Evolutionary conservation across 2,797 vertebrate genomes (phyloP).

Genomic region (Arrhamphus sclerolepis): DNA sequence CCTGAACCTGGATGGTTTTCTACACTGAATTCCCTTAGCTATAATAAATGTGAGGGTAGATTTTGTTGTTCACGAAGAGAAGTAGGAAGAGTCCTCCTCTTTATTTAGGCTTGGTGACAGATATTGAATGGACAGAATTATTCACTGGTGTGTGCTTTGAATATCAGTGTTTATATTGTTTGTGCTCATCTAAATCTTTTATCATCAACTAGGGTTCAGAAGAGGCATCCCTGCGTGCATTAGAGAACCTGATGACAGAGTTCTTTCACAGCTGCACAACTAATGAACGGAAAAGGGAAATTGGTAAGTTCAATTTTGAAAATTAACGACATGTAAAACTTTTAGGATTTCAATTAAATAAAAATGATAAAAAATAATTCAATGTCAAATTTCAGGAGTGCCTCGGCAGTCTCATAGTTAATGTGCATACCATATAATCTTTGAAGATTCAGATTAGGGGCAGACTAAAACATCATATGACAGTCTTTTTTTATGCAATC

Average conservation of each 20-base stretch:
- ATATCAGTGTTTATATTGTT: not conserved
- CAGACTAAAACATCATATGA: not conserved
- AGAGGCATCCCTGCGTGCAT: constrained; percentile 90
- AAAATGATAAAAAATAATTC: not conserved
- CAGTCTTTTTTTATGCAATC: not conserved
- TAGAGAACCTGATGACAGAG: constrained; percentile 97
- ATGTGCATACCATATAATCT: not conserved
- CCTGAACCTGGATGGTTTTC: not conserved
- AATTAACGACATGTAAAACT: not conserved
- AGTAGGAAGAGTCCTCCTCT: not conserved
- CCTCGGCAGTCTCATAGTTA: not conserved
- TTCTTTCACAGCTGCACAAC: constrained; percentile 98
- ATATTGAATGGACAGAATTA: not conserved
- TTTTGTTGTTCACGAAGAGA: not conserved
- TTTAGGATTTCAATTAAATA: too few relatives aligned
- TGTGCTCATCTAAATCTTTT: constrained; percentile 6
- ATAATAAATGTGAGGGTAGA: not conserved
- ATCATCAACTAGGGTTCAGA: constrained; percentile 86
- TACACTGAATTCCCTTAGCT: too few relatives aligned
- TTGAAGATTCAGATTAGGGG: not conserved
- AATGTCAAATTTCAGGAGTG: not conserved
- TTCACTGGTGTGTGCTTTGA: not conserved
- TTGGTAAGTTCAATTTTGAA: constrained; percentile 82
- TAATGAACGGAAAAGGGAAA: constrained; percentile 96
- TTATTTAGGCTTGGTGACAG: not conserved